A percentile compares a stretch with the other conserved stretches of the same genome.
Evolutionary conservation across 2,113 vertebrate genomes (phyloP).

Genomic region (Arenaria interpres): DNA sequence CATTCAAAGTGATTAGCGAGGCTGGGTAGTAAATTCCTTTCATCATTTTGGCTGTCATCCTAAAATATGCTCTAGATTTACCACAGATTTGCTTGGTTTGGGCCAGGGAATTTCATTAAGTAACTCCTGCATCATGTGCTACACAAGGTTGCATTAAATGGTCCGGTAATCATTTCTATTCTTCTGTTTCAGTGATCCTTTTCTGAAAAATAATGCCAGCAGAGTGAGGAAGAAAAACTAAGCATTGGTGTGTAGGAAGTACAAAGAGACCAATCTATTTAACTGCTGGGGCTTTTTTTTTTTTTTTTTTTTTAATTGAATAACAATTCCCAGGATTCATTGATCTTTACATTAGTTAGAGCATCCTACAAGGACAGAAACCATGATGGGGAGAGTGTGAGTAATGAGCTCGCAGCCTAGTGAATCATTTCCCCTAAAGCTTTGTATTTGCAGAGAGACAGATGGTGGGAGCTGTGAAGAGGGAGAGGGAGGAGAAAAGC

Average conservation of each 20-base stretch:
- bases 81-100: slow-evolving; percentile 49
- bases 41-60: slow-evolving; percentile 61
- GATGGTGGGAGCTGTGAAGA: slow-evolving; percentile 63
- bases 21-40: slow-evolving; percentile 53
- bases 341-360: slow-evolving; percentile 67
- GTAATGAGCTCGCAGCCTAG: slow-evolving; percentile 54
- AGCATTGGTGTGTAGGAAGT: not conserved
- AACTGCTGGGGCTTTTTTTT: not conserved
- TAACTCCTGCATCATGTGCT: slow-evolving; percentile 49
- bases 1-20: slow-evolving; percentile 47
- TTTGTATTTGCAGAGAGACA: slow-evolving; percentile 64
- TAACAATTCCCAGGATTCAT: slow-evolving; percentile 50
- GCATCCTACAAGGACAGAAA: slow-evolving; percentile 55
- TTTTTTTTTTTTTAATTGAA: slow-evolving; percentile 34
- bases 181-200: slow-evolving; percentile 24
- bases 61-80: slow-evolving; percentile 55
- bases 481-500: slow-evolving; percentile 46
- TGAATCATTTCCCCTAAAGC: slow-evolving; percentile 66
- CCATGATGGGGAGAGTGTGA: slow-evolving; percentile 27
- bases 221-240: not conserved
- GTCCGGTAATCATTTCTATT: slow-evolving; percentile 4
- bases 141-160: slow-evolving; percentile 47
- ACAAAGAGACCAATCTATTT: slow-evolving; percentile 18
- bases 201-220: slow-evolving; percentile 8
- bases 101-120: slow-evolving; percentile 62